These are phyloP conservation scores for Zoroaster sp. DNA, from an alignment of 53 echinoderm and acorn worm genomes.

Conservation along the genomic window DNA sequence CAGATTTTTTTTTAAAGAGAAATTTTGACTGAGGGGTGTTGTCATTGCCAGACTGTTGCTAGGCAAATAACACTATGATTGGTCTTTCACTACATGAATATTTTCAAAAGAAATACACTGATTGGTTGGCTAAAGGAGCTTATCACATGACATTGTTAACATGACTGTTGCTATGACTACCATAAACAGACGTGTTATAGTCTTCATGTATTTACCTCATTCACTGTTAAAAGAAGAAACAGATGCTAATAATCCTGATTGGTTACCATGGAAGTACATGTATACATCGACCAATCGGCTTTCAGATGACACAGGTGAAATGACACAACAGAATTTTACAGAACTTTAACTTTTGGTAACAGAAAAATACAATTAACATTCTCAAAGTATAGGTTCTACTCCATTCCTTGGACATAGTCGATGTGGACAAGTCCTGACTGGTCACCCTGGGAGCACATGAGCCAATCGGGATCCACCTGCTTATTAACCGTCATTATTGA, in stretches of 20 bases:
- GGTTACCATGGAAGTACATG: too few relatives aligned
- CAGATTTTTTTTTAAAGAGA: too few relatives aligned
- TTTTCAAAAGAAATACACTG: neutral
- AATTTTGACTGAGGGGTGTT: neutral
- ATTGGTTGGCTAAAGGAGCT: too few relatives aligned
- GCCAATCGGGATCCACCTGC: slow-evolving; percentile 84
- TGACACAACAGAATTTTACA: neutral
- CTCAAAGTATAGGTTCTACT: slow-evolving; percentile 8
- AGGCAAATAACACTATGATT: neutral
- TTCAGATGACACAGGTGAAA: neutral
- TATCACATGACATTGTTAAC: too few relatives aligned
- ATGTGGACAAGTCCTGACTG: slow-evolving; percentile 91
- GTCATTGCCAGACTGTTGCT: too few relatives aligned
- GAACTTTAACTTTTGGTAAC: neutral
- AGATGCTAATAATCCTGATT: too few relatives aligned
- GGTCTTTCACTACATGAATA: neutral
- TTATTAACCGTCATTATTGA: slow-evolving; percentile 79
- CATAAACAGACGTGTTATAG: too few relatives aligned
- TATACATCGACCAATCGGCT: too few relatives aligned
- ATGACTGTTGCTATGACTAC: too few relatives aligned
- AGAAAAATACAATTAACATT: neutral
- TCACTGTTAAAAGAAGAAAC: too few relatives aligned
- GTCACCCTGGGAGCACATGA: slow-evolving; percentile 79
- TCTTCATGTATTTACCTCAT: too few relatives aligned
- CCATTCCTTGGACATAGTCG: slow-evolving; percentile 85